Evolutionary conservation across 2,797 vertebrate species (phyloP).

Genomic region (Karalla daura): DNA sequence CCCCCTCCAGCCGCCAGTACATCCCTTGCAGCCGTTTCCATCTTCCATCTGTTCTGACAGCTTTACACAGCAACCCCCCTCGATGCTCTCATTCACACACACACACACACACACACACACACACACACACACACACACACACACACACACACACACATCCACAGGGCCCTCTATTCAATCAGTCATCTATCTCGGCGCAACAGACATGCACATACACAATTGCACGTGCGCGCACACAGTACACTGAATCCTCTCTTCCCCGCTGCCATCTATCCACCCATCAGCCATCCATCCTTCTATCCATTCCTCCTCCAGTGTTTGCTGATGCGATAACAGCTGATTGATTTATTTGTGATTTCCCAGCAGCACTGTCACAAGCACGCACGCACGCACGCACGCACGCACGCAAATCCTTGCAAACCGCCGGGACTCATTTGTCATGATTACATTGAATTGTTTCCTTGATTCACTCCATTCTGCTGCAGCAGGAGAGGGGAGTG

Average conservation of each 20-base stretch:
- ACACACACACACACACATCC: slow-evolving; percentile 52
- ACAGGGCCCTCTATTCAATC: slow-evolving; percentile 75
- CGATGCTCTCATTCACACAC: slow-evolving; percentile 35
- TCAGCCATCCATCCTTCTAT: slow-evolving; percentile 48
- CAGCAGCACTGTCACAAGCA: slow-evolving; percentile 63
- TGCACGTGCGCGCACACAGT: slow-evolving; percentile 23
- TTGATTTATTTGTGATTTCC: slow-evolving; percentile 85
- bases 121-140: slow-evolving; percentile 36
- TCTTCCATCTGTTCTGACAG: slow-evolving; percentile 91
- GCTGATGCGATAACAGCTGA: slow-evolving; percentile 82
- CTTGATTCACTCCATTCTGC: slow-evolving; percentile 80
- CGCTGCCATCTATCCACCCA: slow-evolving; percentile 49
- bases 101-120: slow-evolving; percentile 54
- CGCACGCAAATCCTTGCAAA: slow-evolving; percentile 47
- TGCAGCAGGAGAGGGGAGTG: slow-evolving; percentile 42
- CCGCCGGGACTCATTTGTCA: slow-evolving; percentile 83
- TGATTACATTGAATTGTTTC: slow-evolving; percentile 86
- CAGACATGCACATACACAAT: slow-evolving; percentile 59
- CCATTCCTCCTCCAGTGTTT: slow-evolving; percentile 59
- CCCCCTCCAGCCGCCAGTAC: slow-evolving; percentile 58
- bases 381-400: slow-evolving; percentile 25
- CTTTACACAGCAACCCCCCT: slow-evolving; percentile 84
- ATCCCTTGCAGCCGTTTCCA: slow-evolving; percentile 72
- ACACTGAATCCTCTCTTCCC: slow-evolving; percentile 44
- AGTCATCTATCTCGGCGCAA: slow-evolving; percentile 78